Percentiles rank a stretch among this genome's conserved stretches.
phyloP scores from a whole-genome alignment of 2,797 vertebrate genomes.

The Hoplostethus atlanticus region DNA sequence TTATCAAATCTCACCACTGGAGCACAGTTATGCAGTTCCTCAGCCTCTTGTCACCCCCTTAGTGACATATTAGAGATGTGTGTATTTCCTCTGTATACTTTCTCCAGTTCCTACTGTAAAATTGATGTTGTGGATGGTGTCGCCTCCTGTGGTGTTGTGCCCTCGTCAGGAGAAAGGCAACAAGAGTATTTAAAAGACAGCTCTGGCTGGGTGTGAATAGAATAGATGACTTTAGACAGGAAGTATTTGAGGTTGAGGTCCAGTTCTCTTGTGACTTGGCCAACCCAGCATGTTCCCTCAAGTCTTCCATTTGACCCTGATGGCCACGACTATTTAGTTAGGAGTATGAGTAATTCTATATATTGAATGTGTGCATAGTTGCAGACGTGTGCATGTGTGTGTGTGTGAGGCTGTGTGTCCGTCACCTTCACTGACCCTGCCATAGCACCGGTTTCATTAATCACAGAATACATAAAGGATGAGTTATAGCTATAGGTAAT shows the following conservation, averaged over 20 bases:
- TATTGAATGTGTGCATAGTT: conserved; percentile 12
- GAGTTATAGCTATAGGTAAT: conserved; percentile 57
- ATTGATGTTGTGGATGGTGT: conserved; percentile 25
- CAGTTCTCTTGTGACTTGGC: conserved; percentile 22
- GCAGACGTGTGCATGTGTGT: conserved; percentile 19
- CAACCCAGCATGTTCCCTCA: not conserved
- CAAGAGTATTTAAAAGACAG: conserved; percentile 24
- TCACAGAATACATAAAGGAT: conserved; percentile 61
- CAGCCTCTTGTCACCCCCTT: conserved; percentile 15
- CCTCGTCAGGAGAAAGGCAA: conserved; percentile 4
- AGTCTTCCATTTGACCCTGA: conserved; percentile 26
- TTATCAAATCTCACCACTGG: conserved; percentile 39
- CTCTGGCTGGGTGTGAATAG: conserved; percentile 41
- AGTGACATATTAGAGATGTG: not conserved
- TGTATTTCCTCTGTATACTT: conserved; percentile 7
- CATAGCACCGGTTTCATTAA: conserved; percentile 63
- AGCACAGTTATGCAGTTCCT: conserved; percentile 9
- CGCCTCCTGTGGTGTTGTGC: conserved; percentile 4
- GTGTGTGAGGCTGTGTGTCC: conserved; percentile 25
- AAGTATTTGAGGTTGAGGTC: conserved; percentile 13
- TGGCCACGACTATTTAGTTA: conserved; percentile 30
- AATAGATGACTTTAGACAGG: conserved; percentile 39
- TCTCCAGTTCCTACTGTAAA: conserved; percentile 12
- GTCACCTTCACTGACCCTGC: conserved; percentile 65
- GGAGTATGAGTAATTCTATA: conserved; percentile 9